Evolutionary conservation across 2,113 vertebrate species (phyloP), one percentile per base, ranked within the genome.

Genomic region (Lampris megalopsis): DNA sequence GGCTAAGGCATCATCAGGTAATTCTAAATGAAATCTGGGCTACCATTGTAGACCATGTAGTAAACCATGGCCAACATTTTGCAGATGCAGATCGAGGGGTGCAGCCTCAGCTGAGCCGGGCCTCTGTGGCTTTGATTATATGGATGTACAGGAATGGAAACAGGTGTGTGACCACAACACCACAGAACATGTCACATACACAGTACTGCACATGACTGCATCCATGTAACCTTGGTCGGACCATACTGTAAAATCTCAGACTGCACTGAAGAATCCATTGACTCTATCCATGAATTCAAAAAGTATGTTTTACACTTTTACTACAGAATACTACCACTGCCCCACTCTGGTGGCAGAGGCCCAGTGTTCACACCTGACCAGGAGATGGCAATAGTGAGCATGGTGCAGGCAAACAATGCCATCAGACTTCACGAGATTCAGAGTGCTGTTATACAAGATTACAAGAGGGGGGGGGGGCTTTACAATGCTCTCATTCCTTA

Each of bases 331-430:
- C 4, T 48, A 60, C 56, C 56, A 59, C 68, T 59, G 53, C 67
- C 67, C 67, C 66, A 56, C 9, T 70, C 68, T 70, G 56, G 68
- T 49, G 24, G 43, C 24, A 61, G 58, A 71, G 40, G 54, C 54
- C 47, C 11, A 48, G 54, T 60, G 36, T 59, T 71, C 45, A 36
- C 42, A 71, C 68, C 68, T 49, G 59, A 72, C 6, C 70, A 40
- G 40, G 58, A 72, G 70, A 62, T 63, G 8, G 48, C 59, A 52
- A 43, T 53, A 35, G 71, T 53, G 47, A n/a, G n/a, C 69, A 62
- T 61, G 35, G 43, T 71, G 9, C 42, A 43, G 45, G 68, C 56
- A 37, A 48, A 61, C 68, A 47, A 61, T 9, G 56, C 68, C 54
- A 62, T 63, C 36, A 40, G 41, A 57, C 74, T 47, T 62, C 2